Conservation (phyloP, 2,888 invertebrate genomes). For the Uloborus plumipes region DNA sequence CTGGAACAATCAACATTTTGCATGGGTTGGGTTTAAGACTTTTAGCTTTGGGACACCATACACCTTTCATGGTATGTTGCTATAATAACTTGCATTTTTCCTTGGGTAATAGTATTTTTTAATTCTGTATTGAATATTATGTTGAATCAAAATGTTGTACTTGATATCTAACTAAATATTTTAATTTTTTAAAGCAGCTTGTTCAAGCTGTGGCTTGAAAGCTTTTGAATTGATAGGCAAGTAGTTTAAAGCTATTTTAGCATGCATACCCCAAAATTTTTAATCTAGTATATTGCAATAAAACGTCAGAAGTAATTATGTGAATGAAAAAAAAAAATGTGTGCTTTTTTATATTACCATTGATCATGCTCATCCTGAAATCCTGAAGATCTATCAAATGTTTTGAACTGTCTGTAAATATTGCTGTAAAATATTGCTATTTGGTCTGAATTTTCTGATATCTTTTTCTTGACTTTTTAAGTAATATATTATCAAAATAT, state of each 20-base stretch:
- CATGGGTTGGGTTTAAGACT: constrained; percentile 95
- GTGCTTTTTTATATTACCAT: no score
- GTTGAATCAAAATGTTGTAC: background rate
- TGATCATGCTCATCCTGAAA: no score
- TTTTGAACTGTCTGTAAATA: no score
- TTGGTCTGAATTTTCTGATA: no score
- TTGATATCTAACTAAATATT: constrained; percentile 3
- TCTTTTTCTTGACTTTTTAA: no score
- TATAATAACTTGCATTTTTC: background rate
- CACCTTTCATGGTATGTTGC: constrained; percentile 91
- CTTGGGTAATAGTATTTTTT: background rate
- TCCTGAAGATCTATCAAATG: no score
- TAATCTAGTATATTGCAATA: background rate
- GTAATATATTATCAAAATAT: no score
- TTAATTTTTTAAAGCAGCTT: constrained; percentile 31
- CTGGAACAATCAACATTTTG: constrained; percentile 98
- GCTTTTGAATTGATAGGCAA: constrained; percentile 27
- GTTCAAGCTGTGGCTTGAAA: constrained; percentile 10
- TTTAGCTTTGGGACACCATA: constrained; percentile 96
- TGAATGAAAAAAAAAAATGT: no score
- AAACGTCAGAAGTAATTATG: no score
- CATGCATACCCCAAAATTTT: background rate
- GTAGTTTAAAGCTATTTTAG: constrained; percentile 12
- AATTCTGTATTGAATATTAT: background rate
- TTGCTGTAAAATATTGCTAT: no score